phyloP scores from a whole-genome alignment of 2,113 vertebrate species.

The Cygnus buccinator region DNA sequence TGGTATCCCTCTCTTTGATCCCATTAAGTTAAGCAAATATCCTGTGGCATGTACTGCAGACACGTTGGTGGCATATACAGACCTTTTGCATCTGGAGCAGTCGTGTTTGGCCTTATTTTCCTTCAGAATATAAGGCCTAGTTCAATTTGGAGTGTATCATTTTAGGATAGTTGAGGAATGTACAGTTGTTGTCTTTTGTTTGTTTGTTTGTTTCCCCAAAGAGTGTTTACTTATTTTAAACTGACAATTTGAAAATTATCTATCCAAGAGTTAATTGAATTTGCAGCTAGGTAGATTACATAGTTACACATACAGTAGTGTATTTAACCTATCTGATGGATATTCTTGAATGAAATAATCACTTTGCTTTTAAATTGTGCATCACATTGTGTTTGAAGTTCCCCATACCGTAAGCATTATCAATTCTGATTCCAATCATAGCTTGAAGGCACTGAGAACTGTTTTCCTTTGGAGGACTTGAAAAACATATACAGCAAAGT shows the following conservation, averaged over 20 bases:
- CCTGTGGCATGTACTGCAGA: background rate
- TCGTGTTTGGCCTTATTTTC: background rate
- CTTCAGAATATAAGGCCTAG: background rate
- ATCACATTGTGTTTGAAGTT: background rate
- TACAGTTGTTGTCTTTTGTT: background rate
- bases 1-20: background rate
- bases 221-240: background rate
- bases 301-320: background rate
- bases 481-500: background rate
- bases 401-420: background rate
- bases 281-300: background rate
- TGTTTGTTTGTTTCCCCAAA: background rate
- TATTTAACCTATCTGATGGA: background rate
- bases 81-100: background rate
- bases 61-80: background rate
- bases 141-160: background rate
- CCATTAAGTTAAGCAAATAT: background rate
- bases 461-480: background rate
- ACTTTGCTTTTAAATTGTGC: background rate
- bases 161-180: background rate
- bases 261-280: background rate
- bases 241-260: conserved; percentile 35
- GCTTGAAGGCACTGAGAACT: background rate
- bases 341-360: background rate
- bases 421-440: background rate